Evolutionary conservation across 2,113 vertebrate genomes (phyloP), one percentile per base, ranked within the genome.

Genomic region (Synchiropus splendidus): DNA sequence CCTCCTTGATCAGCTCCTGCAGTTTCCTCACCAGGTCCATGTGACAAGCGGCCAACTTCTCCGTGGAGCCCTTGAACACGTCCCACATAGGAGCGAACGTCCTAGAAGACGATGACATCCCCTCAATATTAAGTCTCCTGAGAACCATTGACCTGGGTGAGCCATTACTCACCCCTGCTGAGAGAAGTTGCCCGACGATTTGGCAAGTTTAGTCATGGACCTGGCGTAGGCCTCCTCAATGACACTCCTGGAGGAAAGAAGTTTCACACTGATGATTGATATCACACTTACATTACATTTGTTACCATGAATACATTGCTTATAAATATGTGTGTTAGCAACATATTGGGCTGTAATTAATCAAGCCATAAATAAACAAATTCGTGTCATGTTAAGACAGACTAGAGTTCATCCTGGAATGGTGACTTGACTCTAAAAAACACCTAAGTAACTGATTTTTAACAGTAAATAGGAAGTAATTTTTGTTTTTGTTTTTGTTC

Each of bases 31-130:
- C 89, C 17, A 97, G 89, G 56, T 98, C 95, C 83, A 97, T 84
- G 75, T 98, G 95, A 80, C 92, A 97, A 43, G 74, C 75, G 64
- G 92, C 91, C 72, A 96, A 78, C 73, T 96, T 97, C 75, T 98
- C 94, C 14, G 94, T 94, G 27, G 94, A 98, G 17, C 78, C 87
- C 84, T 90, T 97, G 71, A 97, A 97, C 45, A 97, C 87, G 43
- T 98, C 94, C 95, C 94, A 98, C 42, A 95, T 84, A 12, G 95
- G 92, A 41, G 92, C 89, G 75, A 96, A 97, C 6, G 95, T 96
- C 80, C 95, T 98, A 64, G 63, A 36, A 42, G 14, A 3, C 10
- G 10, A 8, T 6, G 14, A 40, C 11, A 6, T 1, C 13, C 1
- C 5, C 12, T 12, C 12, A 38, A 12, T 15, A 14, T 36, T 36